phyloP scores from a whole-genome alignment of 64 coral and sea anemone genomes.

The Actinia tenebrosa region DNA sequence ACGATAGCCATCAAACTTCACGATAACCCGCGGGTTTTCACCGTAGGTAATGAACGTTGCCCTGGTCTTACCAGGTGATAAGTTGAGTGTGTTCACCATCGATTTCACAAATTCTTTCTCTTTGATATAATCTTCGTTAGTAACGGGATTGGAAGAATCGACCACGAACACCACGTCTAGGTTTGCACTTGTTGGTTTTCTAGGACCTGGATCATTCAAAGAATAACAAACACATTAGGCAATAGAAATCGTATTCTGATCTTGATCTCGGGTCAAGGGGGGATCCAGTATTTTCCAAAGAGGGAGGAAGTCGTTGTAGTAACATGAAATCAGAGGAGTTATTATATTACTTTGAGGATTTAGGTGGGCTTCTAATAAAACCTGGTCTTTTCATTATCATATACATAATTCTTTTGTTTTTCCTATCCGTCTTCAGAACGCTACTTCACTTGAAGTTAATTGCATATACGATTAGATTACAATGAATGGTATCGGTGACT shows the following conservation, averaged over 20 bases:
- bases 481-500: background rate
- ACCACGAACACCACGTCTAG: slow-evolving; percentile 67
- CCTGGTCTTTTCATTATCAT: too few species aligned
- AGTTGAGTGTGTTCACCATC: slow-evolving; percentile 43
- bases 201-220: background rate
- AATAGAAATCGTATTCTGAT: background rate
- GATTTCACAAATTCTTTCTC: slow-evolving; percentile 81
- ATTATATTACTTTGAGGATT: too few species aligned
- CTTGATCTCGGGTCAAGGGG: background rate
- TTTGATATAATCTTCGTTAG: slow-evolving; percentile 19
- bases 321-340: too few species aligned
- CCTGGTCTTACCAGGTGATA: slow-evolving; percentile 45
- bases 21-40: slow-evolving; percentile 13
- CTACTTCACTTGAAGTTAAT: background rate
- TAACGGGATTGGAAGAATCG: slow-evolving; percentile 59
- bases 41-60: slow-evolving; percentile 60
- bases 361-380: slow-evolving; percentile 27
- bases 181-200: slow-evolving; percentile 23
- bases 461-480: background rate
- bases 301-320: too few species aligned
- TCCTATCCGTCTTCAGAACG: background rate
- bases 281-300: too few species aligned
- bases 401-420: background rate
- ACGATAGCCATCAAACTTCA: background rate
- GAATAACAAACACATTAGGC: background rate